Conservation (phyloP, 2,113 vertebrate genomes). For the Delphinapterus leucas region DNA sequence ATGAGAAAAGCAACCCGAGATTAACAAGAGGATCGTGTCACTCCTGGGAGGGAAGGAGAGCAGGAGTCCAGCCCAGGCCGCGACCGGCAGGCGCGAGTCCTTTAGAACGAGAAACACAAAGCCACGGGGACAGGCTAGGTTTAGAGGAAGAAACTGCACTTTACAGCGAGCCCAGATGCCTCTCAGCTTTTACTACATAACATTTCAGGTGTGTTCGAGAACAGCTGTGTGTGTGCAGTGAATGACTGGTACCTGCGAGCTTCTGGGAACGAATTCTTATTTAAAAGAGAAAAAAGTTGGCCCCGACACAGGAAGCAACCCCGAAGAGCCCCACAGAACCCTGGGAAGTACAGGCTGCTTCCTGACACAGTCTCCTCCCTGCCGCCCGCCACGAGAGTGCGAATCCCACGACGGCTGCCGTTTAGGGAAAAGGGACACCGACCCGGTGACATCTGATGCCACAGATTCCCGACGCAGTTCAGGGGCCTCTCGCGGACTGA, state of each 20-base stretch:
- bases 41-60: background rate
- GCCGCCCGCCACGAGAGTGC: accelerated
- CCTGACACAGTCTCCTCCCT: accelerated
- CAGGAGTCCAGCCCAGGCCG: background rate
- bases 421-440: background rate
- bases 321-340: accelerated
- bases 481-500: background rate
- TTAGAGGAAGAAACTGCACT: background rate
- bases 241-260: background rate
- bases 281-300: background rate
- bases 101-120: background rate
- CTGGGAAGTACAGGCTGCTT: background rate
- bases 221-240: accelerated
- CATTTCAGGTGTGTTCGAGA: background rate
- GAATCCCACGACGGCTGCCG: accelerated
- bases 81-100: background rate
- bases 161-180: background rate
- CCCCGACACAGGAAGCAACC: background rate
- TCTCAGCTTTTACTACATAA: background rate
- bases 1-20: slow-evolving; percentile 75
- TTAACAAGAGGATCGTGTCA: slow-evolving; percentile 67
- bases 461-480: accelerated
- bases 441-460: accelerated
- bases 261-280: background rate
- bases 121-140: background rate